Conservation (phyloP, 2,113 vertebrate species). For the Odontophorus gujanensis region DNA sequence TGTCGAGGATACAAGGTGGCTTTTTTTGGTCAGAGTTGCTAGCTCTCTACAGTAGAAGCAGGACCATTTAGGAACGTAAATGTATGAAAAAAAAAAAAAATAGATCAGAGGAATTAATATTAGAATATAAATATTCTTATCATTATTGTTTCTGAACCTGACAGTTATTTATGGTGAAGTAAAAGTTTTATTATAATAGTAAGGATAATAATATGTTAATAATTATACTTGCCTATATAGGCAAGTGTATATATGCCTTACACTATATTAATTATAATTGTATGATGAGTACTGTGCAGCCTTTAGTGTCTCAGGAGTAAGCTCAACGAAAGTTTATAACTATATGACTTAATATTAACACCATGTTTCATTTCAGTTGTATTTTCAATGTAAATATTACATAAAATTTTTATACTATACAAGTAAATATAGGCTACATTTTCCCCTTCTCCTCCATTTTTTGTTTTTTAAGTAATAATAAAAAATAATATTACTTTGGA, state of each 20-base stretch:
- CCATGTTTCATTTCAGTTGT: neutral
- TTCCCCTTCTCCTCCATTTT: neutral
- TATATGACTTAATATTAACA: neutral
- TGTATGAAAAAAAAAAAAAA: neutral
- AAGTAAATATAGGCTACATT: neutral
- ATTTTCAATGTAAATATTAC: no score
- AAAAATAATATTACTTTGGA: neutral
- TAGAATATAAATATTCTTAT: neutral
- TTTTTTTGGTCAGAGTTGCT: neutral
- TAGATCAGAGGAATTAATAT: neutral
- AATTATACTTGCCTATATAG: neutral
- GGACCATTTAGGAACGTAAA: neutral
- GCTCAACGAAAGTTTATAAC: neutral
- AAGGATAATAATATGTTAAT: neutral
- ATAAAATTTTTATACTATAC: no score
- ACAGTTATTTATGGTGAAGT: neutral
- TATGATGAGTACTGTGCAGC: neutral
- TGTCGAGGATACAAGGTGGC: neutral
- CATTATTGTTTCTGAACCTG: neutral
- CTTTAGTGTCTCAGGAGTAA: neutral
- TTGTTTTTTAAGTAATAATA: neutral
- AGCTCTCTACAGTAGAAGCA: neutral
- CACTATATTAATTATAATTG: no score
- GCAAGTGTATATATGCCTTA: no score
- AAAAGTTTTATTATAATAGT: neutral